Evolutionary conservation across 2,797 vertebrate genomes (phyloP), one percentile per base, ranked within the genome.

Genomic region (Rhodeus uyekii): DNA sequence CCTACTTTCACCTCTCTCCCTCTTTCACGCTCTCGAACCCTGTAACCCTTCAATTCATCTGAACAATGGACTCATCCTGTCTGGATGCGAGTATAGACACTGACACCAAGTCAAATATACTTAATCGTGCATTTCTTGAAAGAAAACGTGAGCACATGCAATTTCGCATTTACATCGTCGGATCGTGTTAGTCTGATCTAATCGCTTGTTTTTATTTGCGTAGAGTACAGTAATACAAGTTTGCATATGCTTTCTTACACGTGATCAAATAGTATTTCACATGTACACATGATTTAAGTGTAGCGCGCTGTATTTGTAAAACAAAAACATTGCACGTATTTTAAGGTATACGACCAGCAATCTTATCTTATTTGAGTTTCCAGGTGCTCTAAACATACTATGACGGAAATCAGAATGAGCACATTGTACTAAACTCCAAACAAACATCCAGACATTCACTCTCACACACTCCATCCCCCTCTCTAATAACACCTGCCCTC

Each of bases 401-500:
- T 3, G 27, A 69, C 36, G 8, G 10, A 65, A 73, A 67, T 68
- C 55, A 53, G 64, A 80, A 44, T 32, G 18, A 50, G 8, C 22
- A 27, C 50, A 78, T 73, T 63, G 53, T 42, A 58, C 32, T 67
- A 63, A 79, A 82, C 85, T 82, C 73, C 79, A 82, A 79, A 84
- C 75, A 86, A 76, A 85, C 87, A 76, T 81, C 60, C 84, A 80
- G 80, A 73, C 82, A 83, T 53, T 72, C 78, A 29, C 74, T 72
- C 87, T 84, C 85, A 87, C 91, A 91, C 89, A 88, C 68, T 75
- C 60, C 64, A 78, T 60, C 81, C 64, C 79, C 76, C 76, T 73
- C 76, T 65, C 80, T 91, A 89, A 83, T 80, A 93, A 92, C 94
- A 94, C 93, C 93, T 94, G 93, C 89, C 92, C 89, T 89, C 87